Percentiles rank a stretch among this genome's conserved stretches.
phyloP scores from a whole-genome alignment of 2,888 invertebrate species.

The Chymomyza fuscimana region DNA sequence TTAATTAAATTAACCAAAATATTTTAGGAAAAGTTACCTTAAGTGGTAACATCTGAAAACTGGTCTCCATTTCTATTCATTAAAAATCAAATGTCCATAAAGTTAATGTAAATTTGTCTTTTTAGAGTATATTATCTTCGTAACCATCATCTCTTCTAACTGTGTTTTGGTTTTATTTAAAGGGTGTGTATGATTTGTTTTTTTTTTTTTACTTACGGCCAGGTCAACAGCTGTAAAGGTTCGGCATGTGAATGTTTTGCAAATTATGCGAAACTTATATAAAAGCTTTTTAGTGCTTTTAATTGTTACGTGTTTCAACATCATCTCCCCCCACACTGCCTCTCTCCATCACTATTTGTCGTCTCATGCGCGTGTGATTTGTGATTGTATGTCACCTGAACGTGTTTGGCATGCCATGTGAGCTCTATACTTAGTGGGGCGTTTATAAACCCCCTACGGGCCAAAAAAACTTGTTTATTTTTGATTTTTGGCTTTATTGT shows the following conservation, averaged over 20 bases:
- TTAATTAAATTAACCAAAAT: too few relatives aligned
- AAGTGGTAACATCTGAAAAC: too few relatives aligned
- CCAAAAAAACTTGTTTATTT: not conserved
- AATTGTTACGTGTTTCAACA: slow-evolving; percentile 59
- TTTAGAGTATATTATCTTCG: not conserved
- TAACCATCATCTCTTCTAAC: not conserved
- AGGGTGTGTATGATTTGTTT: not conserved
- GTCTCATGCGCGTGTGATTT: not conserved
- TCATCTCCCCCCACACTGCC: too few relatives aligned
- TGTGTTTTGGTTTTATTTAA: not conserved
- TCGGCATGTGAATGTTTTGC: slow-evolving; percentile 31
- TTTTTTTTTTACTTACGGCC: not conserved
- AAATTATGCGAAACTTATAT: slow-evolving; percentile 48
- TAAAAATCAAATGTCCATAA: too few relatives aligned
- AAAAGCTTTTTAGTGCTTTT: slow-evolving; percentile 63
- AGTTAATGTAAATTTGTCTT: too few relatives aligned
- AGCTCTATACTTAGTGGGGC: not conserved
- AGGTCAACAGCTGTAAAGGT: slow-evolving; percentile 12
- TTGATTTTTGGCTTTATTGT: not conserved
- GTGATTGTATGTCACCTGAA: not conserved
- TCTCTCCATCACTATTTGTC: not conserved
- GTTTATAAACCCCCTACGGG: not conserved
- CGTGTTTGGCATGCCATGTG: not conserved
- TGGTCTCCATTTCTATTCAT: too few relatives aligned
- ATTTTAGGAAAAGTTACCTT: too few relatives aligned